phyloP scores from a whole-genome alignment of 2,797 vertebrate genomes.

The Sparidentex hasta region DNA sequence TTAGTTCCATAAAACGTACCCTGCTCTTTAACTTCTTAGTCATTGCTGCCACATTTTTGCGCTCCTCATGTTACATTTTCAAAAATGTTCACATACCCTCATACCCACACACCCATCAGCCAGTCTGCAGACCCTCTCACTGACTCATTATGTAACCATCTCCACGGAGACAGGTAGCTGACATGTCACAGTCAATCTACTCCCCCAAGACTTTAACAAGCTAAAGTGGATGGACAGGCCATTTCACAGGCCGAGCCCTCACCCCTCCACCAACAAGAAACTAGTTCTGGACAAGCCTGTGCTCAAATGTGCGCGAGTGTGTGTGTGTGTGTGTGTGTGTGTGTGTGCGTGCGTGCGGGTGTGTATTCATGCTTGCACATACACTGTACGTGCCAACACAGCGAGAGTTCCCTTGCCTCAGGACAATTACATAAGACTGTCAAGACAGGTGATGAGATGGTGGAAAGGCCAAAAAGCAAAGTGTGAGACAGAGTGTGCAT shows the following conservation, averaged over 20 bases:
- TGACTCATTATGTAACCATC: conserved; percentile 73
- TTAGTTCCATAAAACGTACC: conserved; percentile 14
- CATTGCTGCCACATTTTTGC: conserved; percentile 19
- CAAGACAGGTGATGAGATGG: conserved; percentile 65
- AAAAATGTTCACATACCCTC: conserved; percentile 29
- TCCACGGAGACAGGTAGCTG: conserved; percentile 64
- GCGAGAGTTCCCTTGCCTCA: conserved; percentile 46
- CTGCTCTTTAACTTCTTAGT: conserved; percentile 29
- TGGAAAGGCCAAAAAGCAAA: conserved; percentile 66
- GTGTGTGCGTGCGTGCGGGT: background rate
- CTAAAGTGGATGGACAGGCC: conserved; percentile 70
- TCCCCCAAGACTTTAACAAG: conserved; percentile 74
- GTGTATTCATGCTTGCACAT: conserved; percentile 39
- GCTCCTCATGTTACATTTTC: conserved; percentile 38
- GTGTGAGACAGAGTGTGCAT: conserved; percentile 55
- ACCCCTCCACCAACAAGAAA: conserved; percentile 48
- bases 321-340: conserved; percentile 7
- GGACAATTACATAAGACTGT: conserved; percentile 75
- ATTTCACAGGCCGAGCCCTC: conserved; percentile 54
- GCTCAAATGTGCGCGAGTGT: conserved; percentile 12
- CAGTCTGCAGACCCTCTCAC: conserved; percentile 60
- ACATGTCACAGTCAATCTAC: conserved; percentile 77
- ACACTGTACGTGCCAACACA: conserved; percentile 61
- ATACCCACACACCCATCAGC: conserved; percentile 43
- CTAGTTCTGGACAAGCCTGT: conserved; percentile 45